Evolutionary conservation across 35 echinoderm and acorn worm species (phyloP).

Genomic region (Holothuria glaberrima): DNA sequence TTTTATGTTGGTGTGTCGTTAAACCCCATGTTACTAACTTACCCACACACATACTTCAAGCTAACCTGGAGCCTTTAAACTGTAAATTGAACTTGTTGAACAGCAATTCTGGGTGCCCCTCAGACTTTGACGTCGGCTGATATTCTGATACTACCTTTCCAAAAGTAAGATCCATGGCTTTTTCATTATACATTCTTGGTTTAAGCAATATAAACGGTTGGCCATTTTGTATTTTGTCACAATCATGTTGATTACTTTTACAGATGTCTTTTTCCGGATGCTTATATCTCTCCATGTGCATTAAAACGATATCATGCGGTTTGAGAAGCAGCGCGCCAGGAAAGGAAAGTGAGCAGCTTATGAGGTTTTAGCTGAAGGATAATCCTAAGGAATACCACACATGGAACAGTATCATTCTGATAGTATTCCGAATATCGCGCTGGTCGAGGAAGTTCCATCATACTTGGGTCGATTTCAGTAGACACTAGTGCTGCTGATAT

Average conservation of each 20-base stretch:
- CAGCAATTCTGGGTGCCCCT: not conserved
- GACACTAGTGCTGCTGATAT: too few species aligned
- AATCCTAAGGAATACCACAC: constrained; percentile 14
- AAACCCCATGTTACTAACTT: too few species aligned
- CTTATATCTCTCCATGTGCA: not conserved
- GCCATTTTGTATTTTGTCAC: constrained; percentile 15
- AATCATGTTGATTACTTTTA: not conserved
- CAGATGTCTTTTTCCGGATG: constrained; percentile 4
- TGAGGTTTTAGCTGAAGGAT: constrained; percentile 9
- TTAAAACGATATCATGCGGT: not conserved
- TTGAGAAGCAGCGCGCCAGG: too few species aligned
- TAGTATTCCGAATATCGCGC: too few species aligned
- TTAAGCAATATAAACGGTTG: constrained; percentile 4
- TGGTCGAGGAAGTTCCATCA: too few species aligned
- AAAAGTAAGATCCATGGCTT: constrained; percentile 20
- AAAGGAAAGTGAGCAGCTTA: constrained; percentile 24
- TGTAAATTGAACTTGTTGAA: not conserved
- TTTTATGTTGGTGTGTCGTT: too few species aligned
- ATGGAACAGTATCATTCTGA: not conserved
- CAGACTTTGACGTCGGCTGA: not conserved
- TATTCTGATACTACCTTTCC: not conserved
- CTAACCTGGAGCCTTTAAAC: too few species aligned
- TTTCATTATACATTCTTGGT: constrained; percentile 22
- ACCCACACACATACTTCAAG: too few species aligned
- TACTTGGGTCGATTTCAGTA: too few species aligned